Evolutionary conservation across 2,113 vertebrate species (phyloP), one percentile per base, ranked within the genome.

Genomic region (Microtus richardsoni): DNA sequence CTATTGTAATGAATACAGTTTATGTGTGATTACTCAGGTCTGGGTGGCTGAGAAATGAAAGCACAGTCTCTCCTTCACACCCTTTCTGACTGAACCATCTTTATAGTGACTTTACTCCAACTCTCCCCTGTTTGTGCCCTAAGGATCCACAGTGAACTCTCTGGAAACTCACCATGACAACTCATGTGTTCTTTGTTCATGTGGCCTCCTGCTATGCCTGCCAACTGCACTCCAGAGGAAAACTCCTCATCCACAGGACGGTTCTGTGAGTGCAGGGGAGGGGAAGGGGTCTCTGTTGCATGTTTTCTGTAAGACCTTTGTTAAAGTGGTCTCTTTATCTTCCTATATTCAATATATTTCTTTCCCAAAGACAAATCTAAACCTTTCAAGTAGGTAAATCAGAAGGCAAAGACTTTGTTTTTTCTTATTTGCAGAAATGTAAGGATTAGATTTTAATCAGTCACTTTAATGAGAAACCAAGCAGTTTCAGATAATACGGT

Each of bases 351-450:
- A 70, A 60, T 26, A n/a, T 91, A 36, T 82, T 89, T 75, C 58
- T 86, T 78, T 83, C 47, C 19, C 64, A 66, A 39, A 93, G 87
- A 52, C 66, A 85, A 88, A 91, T 26, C 80, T n/a, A 71, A 86
- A 70, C 47, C 68, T 89, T 71, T 78, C 5, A 16, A 24, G 54
- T 9, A 47, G 22, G 71, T 14, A 49, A 74, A 22, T 78, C 87
- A 84, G 8, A 3, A 22, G 30, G 91, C 71, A 47, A 52, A 96
- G 90, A 52, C 82, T 78, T 19, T 47, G 78, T 58, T 19, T 89
- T 89, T 77, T 70, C 84, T 96, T 62, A 52, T 94, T 97, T 97
- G 84, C 96, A 66, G 36, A 96, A 94, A 33, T 2, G 1, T 44
- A 58, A 0, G 19, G 83, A 91, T 96, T 94, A 88, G 39, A 24